Evolutionary conservation across 2,888 invertebrate genomes (phyloP), one percentile per base, ranked within the genome.

Genomic region (Sesia apiformis): DNA sequence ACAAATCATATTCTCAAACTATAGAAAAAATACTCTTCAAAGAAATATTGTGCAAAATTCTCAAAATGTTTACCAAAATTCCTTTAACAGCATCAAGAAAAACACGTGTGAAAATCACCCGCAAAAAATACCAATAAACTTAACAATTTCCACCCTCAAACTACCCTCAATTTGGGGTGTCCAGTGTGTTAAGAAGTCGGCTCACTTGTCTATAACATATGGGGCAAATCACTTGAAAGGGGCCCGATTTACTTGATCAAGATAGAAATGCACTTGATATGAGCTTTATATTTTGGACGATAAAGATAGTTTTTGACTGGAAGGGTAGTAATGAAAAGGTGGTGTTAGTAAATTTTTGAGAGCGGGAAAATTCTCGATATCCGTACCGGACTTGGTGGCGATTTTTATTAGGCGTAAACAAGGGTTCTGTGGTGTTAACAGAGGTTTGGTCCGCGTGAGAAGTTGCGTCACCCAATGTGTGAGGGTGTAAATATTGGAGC

Each of bases 361-460:
- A 81, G 78, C 78, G 76, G 72, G 82, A 82, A 86, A 84, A 79
- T 78, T 77, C 70, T 69, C 76, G 76, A 84, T 85, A 81, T 87
- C 84, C 86, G 76, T 69, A 73, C 81, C 81, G 86, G 87, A 84
- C 83, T 67, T 72, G 65, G 72, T 70, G 76, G 81, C 79, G 78
- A 81, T 84, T 86, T 87, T 88, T 88, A 88, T 88, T 86, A 81
- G 79, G 74, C 74, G 76, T 76, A 75, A 79, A 84, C 78, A 80
- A 75, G 85, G 85, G 84, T 76, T 67, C 67, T 55, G 56, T 51
- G 66, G 69, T 74, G 76, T 81, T 81, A 78, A 70, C 70, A 57
- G 76, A 69, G 76, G 78, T 80, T 81, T 69, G 72, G 74, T 74
- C 68, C 66, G 71, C 69, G 74, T 69, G 72, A 71, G 69, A 71